These are phyloP conservation scores for Stenolophus ochropezus DNA, from an alignment of 2,888 invertebrate species.

Conservation along the genomic window DNA sequence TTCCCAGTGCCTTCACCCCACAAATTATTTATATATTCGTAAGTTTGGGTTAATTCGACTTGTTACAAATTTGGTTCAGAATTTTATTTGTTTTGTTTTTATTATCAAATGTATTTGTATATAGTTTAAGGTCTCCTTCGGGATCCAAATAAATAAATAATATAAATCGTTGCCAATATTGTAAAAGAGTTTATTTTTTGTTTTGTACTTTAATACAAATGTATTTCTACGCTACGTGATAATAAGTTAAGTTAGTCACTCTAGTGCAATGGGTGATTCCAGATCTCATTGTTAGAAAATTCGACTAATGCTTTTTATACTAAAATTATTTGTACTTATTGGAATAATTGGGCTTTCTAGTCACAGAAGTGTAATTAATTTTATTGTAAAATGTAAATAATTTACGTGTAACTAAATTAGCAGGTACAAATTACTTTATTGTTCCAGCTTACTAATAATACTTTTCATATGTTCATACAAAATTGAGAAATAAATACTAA, in stretches of 20 bases:
- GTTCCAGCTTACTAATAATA: conserved; percentile 31
- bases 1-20: conserved; percentile 5
- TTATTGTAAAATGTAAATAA: conserved; percentile 23
- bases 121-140: conserved; percentile 8
- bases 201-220: conserved; percentile 46
- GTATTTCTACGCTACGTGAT: conserved; percentile 47
- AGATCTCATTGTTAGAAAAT: conserved; percentile 30
- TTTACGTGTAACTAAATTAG: conserved; percentile 12
- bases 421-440: conserved; percentile 28
- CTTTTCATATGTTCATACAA: conserved; percentile 41
- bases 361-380: conserved; percentile 2
- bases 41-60: conserved; percentile 40
- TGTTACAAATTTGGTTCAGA: conserved; percentile 26
- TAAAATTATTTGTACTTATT: conserved; percentile 16
- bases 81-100: conserved; percentile 40
- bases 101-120: conserved; percentile 33
- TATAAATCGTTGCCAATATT: conserved; percentile 50
- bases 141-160: conserved; percentile 28
- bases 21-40: conserved; percentile 30
- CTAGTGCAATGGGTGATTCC: conserved; percentile 2
- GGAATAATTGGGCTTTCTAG: conserved; percentile 13
- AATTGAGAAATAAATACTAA: conserved; percentile 29
- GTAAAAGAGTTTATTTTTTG: conserved; percentile 38
- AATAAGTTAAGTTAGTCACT: conserved; percentile 34
- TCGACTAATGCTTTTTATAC: conserved; percentile 24